phyloP scores from a whole-genome alignment of 2,888 invertebrate species.

The Monoplex corrugatus region DNA sequence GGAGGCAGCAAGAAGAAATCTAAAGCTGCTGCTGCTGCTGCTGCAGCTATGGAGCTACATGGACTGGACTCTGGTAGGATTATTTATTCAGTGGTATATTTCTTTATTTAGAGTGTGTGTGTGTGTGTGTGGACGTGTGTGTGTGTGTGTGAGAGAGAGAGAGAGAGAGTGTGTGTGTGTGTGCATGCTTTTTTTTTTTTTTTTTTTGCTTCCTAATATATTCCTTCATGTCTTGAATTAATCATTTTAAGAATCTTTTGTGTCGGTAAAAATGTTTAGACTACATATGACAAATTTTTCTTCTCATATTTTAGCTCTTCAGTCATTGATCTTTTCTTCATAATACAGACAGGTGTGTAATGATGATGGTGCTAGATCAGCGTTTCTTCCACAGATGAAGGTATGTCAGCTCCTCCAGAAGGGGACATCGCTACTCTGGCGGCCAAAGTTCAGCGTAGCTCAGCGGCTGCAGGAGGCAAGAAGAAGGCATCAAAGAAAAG shows the following conservation, averaged over 20 bases:
- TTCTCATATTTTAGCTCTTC: no score
- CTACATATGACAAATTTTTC: no score
- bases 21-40: slow-evolving; percentile 30
- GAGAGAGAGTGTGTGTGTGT: background rate
- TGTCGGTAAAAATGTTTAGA: no score
- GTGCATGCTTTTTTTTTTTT: no score
- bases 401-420: slow-evolving; percentile 45
- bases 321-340: no score
- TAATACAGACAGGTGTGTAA: no score
- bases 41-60: background rate
- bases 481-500: slow-evolving; percentile 44
- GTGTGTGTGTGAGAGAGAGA: no score
- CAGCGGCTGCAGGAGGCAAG: slow-evolving; percentile 38
- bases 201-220: no score
- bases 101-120: background rate
- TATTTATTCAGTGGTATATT: background rate
- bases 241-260: no score
- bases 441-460: slow-evolving; percentile 51
- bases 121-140: background rate
- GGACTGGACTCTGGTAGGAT: slow-evolving; percentile 48
- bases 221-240: no score
- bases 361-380: background rate
- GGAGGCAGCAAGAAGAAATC: slow-evolving; percentile 54
- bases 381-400: slow-evolving; percentile 16
- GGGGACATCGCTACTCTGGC: slow-evolving; percentile 54